These are phyloP conservation scores for Drosophila robusta DNA, from an alignment of 2,888 invertebrate genomes.

Conservation along the genomic window DNA sequence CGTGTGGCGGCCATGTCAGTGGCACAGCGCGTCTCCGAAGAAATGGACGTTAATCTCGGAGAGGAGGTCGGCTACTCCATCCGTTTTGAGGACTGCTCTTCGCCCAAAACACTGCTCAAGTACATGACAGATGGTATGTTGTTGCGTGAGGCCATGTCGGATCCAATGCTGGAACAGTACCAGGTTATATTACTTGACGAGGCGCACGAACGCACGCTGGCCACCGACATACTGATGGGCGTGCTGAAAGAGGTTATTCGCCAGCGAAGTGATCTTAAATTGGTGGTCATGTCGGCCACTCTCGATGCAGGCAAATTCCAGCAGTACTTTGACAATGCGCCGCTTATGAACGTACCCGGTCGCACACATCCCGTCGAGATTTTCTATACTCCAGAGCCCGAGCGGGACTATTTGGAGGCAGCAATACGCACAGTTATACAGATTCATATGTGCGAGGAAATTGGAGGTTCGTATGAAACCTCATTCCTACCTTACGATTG, in stretches of 20 bases:
- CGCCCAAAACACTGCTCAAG: constrained; percentile 96
- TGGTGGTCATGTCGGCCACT: constrained; percentile 99
- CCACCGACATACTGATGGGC: constrained; percentile 99
- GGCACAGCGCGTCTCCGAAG: constrained; percentile 99
- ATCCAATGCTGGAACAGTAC: constrained; percentile 98
- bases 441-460: constrained; percentile 98
- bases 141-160: constrained; percentile 99
- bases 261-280: constrained; percentile 95
- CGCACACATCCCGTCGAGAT: constrained; percentile 98
- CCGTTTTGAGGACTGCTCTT: constrained; percentile 99
- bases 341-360: constrained; percentile 99
- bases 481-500: neutral
- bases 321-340: constrained; percentile 99
- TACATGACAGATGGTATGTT: constrained; percentile 99
- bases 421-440: constrained; percentile 97
- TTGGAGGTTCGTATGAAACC: constrained; percentile 85
- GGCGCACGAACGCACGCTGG: constrained; percentile 99
- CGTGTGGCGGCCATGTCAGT: constrained; percentile 99
- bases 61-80: constrained; percentile 98
- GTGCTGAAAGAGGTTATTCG: constrained; percentile 96
- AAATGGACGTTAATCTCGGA: constrained; percentile 98
- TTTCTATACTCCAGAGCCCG: constrained; percentile 99
- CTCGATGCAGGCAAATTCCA: constrained; percentile 99
- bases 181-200: constrained; percentile 96
- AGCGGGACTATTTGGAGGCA: constrained; percentile 98